These are phyloP conservation scores for Girardia tigrina DNA, from an alignment of 2,888 invertebrate species.

Conservation along the genomic window DNA sequence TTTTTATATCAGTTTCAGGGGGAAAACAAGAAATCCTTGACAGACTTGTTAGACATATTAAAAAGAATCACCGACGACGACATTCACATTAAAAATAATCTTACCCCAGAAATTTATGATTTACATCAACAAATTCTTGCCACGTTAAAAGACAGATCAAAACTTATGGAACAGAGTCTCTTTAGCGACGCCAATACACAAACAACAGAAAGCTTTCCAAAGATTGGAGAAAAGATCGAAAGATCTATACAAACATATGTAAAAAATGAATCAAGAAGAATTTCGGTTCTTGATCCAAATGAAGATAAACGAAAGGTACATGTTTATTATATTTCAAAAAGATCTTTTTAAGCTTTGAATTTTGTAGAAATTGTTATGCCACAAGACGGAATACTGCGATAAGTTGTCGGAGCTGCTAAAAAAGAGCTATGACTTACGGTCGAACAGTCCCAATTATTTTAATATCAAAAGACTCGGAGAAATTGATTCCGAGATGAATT, in stretches of 20 bases:
- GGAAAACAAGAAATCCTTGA: neutral
- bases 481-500: conserved; percentile 1
- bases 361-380: neutral
- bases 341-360: neutral
- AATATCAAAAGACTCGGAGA: neutral
- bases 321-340: neutral
- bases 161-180: neutral
- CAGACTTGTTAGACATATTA: neutral
- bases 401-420: neutral
- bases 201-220: neutral
- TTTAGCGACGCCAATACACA: conserved; percentile 2
- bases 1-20: too few species aligned
- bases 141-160: neutral
- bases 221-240: neutral
- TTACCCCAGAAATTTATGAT: neutral
- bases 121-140: neutral
- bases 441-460: conserved; percentile 7
- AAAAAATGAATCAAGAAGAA: neutral
- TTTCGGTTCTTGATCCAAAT: neutral
- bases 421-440: neutral
- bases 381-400: conserved; percentile 15
- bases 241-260: conserved; percentile 3
- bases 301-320: neutral
- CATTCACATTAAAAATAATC: neutral
- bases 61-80: neutral